Percentiles rank a stretch among this genome's conserved stretches.
Conservation (phyloP, 2,797 vertebrate genomes). For the Hapalemur alaotrensis region DNA sequence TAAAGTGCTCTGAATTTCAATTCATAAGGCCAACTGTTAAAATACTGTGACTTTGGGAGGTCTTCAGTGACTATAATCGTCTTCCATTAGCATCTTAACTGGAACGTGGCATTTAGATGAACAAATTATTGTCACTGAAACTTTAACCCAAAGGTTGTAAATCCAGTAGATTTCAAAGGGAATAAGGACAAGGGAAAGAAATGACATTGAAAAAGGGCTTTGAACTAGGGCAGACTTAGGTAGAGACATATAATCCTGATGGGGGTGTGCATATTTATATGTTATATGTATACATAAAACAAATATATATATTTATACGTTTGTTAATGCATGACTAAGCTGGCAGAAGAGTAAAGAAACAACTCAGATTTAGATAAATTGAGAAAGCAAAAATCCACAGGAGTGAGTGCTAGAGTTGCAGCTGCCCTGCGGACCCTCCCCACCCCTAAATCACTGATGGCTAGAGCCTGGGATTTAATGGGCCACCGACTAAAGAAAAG, state of each 20-base stretch:
- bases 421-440: neutral
- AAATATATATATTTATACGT: neutral
- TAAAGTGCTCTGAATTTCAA: conserved; percentile 44
- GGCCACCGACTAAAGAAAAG: neutral
- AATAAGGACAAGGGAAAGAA: neutral
- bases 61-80: neutral
- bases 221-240: neutral
- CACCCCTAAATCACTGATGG: neutral
- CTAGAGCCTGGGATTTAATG: neutral
- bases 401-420: neutral
- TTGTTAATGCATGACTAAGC: neutral
- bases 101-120: neutral
- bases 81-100: neutral
- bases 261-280: neutral
- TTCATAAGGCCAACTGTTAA: neutral
- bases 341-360: neutral
- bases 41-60: neutral
- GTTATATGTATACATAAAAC: neutral
- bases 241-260: neutral
- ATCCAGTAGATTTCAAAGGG: conserved; percentile 5
- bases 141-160: conserved; percentile 14
- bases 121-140: neutral
- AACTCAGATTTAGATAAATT: neutral
- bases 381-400: neutral
- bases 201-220: neutral